These are phyloP conservation scores for Albula goreensis DNA, from an alignment of 2,113 vertebrate genomes.

Conservation along the genomic window DNA sequence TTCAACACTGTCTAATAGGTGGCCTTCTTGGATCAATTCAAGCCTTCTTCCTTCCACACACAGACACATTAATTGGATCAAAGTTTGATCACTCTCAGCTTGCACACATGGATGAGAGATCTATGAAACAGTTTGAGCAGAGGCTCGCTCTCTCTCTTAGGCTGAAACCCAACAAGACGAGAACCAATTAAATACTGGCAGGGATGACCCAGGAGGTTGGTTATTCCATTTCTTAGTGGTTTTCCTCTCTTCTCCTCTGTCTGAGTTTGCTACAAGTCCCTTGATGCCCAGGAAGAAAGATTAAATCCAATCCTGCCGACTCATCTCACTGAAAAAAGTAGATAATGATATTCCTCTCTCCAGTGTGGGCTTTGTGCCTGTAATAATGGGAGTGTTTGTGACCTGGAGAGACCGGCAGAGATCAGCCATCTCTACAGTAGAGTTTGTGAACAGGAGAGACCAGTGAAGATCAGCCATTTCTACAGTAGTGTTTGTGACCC, in stretches of 20 bases:
- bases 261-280: conserved; percentile 2
- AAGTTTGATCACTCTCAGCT: not conserved
- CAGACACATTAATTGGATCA: not conserved
- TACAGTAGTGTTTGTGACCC: too few relatives aligned
- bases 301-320: conserved; percentile 16
- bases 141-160: too few relatives aligned
- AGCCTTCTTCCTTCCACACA: not conserved
- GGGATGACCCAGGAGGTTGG: not conserved
- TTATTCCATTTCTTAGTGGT: not conserved
- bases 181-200: conserved; percentile 10
- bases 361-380: not conserved
- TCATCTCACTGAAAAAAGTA: not conserved
- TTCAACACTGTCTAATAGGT: not conserved
- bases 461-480: too few relatives aligned
- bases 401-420: not conserved
- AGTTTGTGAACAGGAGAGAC: not conserved
- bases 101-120: not conserved
- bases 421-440: not conserved
- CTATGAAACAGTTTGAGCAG: not conserved
- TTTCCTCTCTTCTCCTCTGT: not conserved
- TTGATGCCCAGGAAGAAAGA: conserved; percentile 17
- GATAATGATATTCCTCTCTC: conserved; percentile 12
- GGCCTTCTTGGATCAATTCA: not conserved
- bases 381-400: not conserved
- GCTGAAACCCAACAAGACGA: not conserved